Evolutionary conservation across 2,888 invertebrate genomes (phyloP), one percentile per base, ranked within the genome.

Genomic region (Muscina levida): DNA sequence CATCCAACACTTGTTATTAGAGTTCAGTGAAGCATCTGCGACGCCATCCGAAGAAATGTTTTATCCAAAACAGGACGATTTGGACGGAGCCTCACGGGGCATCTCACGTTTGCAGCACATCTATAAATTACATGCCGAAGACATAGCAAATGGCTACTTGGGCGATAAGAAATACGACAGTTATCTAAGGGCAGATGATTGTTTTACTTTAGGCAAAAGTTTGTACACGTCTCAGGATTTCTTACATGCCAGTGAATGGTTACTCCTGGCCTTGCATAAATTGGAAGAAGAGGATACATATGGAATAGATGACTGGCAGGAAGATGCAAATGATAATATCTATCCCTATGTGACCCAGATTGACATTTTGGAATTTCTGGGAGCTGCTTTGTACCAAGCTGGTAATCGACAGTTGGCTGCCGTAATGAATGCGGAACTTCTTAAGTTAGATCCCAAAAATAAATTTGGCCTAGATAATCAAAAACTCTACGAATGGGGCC

Each of bases 11-110:
- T n/a, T n/a, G n/a, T n/a, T n/a, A n/a, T n/a, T n/a, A n/a, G n/a
- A n/a, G n/a, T n/a, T n/a, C n/a, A n/a, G n/a, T n/a, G n/a, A n/a
- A n/a, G n/a, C n/a, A n/a, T n/a, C n/a, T n/a, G n/a, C n/a, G n/a
- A n/a, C n/a, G n/a, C n/a, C n/a, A n/a, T n/a, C n/a, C n/a, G n/a
- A n/a, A n/a, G n/a, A n/a, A n/a, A n/a, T n/a, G n/a, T n/a, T n/a
- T n/a, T n/a, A n/a, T 0, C 85, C 86, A n/a, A 80, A 72, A 0
- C 92, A 94, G 65, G 97, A 98, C 88, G 98, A 99, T 90, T 91
- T 99, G 78, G 94, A 94, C 82, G 98, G 98, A 0, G 98, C 98
- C 8, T 97, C 97, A 2, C 94, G 94, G 31, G 98, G 98, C 1
- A 92, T 99, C 57, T 95, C 96, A 77, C 92, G 98, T 48, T 92